These are phyloP conservation scores for Labeo calbasu DNA, from an alignment of 2,797 vertebrate genomes.

Conservation along the genomic window DNA sequence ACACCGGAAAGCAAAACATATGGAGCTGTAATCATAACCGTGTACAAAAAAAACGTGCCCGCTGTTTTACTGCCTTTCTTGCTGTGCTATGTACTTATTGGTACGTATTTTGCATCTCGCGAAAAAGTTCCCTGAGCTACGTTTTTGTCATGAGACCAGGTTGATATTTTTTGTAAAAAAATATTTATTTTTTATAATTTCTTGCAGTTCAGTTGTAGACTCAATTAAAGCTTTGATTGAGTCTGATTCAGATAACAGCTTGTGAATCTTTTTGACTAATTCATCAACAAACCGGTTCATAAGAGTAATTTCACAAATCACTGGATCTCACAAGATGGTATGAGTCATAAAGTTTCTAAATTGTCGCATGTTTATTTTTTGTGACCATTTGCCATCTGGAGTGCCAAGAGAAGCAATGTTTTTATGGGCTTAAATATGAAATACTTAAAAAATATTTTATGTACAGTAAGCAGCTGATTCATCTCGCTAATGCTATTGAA, in stretches of 20 bases:
- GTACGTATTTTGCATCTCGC: too few relatives aligned
- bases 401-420: not conserved
- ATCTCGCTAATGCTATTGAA: slow-evolving; percentile 6
- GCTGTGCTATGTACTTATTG: too few relatives aligned
- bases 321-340: not conserved
- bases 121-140: too few relatives aligned
- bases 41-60: too few relatives aligned
- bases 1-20: too few relatives aligned
- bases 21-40: too few relatives aligned
- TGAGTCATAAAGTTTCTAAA: slow-evolving; percentile 5
- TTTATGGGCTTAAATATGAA: not conserved
- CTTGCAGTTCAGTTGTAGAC: not conserved
- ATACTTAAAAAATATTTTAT: too few relatives aligned
- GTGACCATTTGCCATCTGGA: slow-evolving; percentile 5
- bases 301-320: slow-evolving; percentile 1
- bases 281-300: not conserved
- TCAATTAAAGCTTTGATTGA: not conserved
- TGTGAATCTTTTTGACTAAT: not conserved
- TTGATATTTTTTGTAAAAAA: not conserved
- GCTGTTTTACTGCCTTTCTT: too few relatives aligned
- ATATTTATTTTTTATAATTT: too few relatives aligned
- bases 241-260: not conserved
- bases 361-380: not conserved
- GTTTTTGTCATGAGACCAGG: too few relatives aligned
- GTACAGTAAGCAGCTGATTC: slow-evolving; percentile 8